phyloP scores from a whole-genome alignment of 2,888 invertebrate species.

The Pyralis farinalis region DNA sequence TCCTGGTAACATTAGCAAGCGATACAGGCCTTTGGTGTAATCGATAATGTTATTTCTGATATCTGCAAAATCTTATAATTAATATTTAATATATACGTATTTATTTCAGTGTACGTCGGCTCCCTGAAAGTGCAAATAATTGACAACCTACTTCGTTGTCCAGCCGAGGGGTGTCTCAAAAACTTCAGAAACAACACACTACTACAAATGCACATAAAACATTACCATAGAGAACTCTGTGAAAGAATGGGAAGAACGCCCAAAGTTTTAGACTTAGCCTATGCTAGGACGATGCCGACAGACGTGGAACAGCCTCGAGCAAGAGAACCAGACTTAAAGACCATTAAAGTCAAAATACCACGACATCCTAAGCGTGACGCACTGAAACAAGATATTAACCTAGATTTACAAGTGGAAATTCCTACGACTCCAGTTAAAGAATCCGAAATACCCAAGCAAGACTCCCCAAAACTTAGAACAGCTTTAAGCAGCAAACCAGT shows the following conservation, averaged over 20 bases:
- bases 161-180: slow-evolving; percentile 91
- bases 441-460: slow-evolving; percentile 35
- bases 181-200: slow-evolving; percentile 95
- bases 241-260: slow-evolving; percentile 89
- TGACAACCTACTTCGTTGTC: slow-evolving; percentile 86
- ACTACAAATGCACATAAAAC: slow-evolving; percentile 96
- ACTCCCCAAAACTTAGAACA: slow-evolving; percentile 63
- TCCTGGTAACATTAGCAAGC: too few species aligned
- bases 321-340: slow-evolving; percentile 34
- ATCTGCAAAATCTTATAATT: neutral
- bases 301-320: slow-evolving; percentile 24
- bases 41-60: too few species aligned
- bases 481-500: slow-evolving; percentile 52
- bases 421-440: slow-evolving; percentile 25
- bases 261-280: slow-evolving; percentile 92
- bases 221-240: slow-evolving; percentile 92
- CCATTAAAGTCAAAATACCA: slow-evolving; percentile 59
- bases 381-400: slow-evolving; percentile 28
- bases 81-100: too few species aligned
- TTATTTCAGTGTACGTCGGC: slow-evolving; percentile 75
- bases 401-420: slow-evolving; percentile 19
- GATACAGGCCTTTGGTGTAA: too few species aligned
- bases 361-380: slow-evolving; percentile 51
- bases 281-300: slow-evolving; percentile 83
- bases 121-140: slow-evolving; percentile 84